Base-by-base conservation (phyloP, 2,113 vertebrate species). In the Harpagus bidentatus region DNA sequence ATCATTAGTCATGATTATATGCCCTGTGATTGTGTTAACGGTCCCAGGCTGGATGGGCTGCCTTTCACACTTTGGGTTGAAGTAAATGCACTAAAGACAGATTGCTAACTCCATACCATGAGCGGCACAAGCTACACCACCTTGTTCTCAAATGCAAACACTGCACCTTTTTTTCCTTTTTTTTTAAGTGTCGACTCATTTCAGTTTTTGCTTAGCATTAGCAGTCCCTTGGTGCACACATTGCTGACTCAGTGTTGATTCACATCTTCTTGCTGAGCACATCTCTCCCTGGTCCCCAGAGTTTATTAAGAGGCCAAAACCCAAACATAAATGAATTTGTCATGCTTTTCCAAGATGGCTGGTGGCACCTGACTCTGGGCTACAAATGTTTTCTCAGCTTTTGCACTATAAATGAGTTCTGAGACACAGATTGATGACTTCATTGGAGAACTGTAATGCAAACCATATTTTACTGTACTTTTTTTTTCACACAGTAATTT, bases 331-430 rank as follows among this genome's bases (percentile, higher is more conserved):
- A 97, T 87, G 82, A 92, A 96, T 97, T 94, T 94, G 88, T 93
- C 96, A 97, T 83, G 88, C 72, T 93, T 91, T 90, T 84, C 90
- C 83, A 95, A 93, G 81, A 92, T 96, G 94, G 85, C 79, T 91
- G 85, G 58, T 86, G 77, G 93, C 95, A 96, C 94, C 95, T 97
- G 95, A 97, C 90, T 84, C 71, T 72, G 40, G 47, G 73, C 84
- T 95, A 82, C 82, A 95, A 91, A 72, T 95, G 88, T 96, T 97
- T 98, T 95, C 88, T 95, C 96, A 97, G 96, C 86, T 96, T 97
- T 96, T 96, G 47, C 70, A 91, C 78, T 89, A 63, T 80, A 97
- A 97, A 96, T 93, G 93, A 89, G 89, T 92, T 95, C 93, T 97
- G 92, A 96, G 93, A 84, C 94, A 94, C 2, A 1, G 90, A 93